Conservation (phyloP, 2,888 invertebrate genomes). For the Junonia oenone region DNA sequence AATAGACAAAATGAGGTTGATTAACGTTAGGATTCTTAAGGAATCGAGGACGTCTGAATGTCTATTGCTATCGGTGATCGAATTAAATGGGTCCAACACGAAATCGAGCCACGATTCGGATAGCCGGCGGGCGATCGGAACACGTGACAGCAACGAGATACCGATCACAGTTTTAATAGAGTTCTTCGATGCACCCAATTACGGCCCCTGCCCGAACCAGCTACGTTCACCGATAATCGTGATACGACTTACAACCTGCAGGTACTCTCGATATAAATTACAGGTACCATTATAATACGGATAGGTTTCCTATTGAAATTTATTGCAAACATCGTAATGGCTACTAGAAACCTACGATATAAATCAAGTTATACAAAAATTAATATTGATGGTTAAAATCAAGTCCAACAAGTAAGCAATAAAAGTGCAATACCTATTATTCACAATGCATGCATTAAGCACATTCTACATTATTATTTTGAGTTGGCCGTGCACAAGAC, state of each 20-base stretch:
- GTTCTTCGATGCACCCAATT: slow-evolving; percentile 65
- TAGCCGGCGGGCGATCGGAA: slow-evolving; percentile 55
- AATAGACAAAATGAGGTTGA: not conserved
- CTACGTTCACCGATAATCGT: slow-evolving; percentile 26
- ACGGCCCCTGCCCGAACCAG: slow-evolving; percentile 40
- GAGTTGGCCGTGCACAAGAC: not conserved
- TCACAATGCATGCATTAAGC: not conserved
- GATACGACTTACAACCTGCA: slow-evolving; percentile 18
- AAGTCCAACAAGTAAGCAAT: too few relatives aligned
- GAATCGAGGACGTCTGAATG: not conserved
- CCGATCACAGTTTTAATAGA: slow-evolving; percentile 64
- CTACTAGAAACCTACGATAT: too few relatives aligned
- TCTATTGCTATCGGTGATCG: slow-evolving; percentile 25
- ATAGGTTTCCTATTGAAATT: not conserved
- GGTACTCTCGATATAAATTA: slow-evolving; percentile 10
- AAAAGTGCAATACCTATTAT: not conserved
- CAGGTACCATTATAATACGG: slow-evolving; percentile 1
- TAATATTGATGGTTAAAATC: too few relatives aligned
- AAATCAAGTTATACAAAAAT: too few relatives aligned
- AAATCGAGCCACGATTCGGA: slow-evolving; percentile 40
- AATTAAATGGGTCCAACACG: slow-evolving; percentile 26
- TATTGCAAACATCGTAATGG: not conserved
- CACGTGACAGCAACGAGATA: slow-evolving; percentile 64
- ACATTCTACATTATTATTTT: not conserved
- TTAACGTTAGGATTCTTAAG: not conserved